phyloP scores from a whole-genome alignment of 2,888 invertebrate genomes.

The Aromia moschata region DNA sequence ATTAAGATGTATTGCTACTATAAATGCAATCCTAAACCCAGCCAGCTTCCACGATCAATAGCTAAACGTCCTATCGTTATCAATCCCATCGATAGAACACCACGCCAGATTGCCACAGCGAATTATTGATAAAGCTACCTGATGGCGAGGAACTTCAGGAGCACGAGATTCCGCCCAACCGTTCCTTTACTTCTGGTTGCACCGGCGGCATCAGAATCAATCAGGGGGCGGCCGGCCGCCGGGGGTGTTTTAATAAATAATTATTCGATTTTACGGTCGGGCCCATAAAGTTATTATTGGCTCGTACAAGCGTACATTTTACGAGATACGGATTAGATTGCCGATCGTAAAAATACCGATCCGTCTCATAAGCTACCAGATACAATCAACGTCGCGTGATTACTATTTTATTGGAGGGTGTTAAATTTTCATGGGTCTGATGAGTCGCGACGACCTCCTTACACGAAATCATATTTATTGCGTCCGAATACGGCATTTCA shows the following conservation, averaged over 20 bases:
- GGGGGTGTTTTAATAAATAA: constrained; percentile 18
- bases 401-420: not conserved
- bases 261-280: constrained; percentile 4
- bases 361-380: not conserved
- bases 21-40: no score
- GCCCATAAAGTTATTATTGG: constrained; percentile 24
- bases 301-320: constrained; percentile 1
- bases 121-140: not conserved
- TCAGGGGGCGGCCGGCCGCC: not conserved
- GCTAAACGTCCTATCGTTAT: no score
- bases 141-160: not conserved
- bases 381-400: not conserved
- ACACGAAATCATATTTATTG: no score
- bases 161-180: no score
- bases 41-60: no score
- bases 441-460: not conserved
- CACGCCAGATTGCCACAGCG: not conserved
- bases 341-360: constrained; percentile 11
- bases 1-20: no score
- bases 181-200: no score
- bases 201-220: not conserved
- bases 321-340: constrained; percentile 14
- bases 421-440: not conserved
- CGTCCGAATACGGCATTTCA: no score
- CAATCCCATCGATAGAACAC: no score